phyloP scores from a whole-genome alignment of 2,797 vertebrate genomes.

The Apodemus agrarius region DNA sequence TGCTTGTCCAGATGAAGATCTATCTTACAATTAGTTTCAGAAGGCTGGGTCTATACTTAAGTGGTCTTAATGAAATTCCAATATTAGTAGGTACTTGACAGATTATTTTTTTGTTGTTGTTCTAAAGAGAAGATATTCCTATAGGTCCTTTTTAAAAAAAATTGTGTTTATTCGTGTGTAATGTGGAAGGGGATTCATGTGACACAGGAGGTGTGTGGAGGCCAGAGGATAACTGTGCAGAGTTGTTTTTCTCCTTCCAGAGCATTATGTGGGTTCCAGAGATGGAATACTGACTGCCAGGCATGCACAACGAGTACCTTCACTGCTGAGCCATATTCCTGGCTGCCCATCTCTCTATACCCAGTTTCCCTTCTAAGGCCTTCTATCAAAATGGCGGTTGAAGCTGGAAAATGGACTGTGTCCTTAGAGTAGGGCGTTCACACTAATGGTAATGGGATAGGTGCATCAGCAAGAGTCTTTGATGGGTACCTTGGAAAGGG shows the following conservation, averaged over 20 bases:
- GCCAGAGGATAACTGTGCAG: background rate
- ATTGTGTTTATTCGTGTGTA: background rate
- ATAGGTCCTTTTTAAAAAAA: background rate
- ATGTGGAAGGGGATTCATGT: too few species aligned
- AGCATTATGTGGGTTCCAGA: background rate
- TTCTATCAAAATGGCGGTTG: background rate
- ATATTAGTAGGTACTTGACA: conserved; percentile 36
- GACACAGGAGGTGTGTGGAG: background rate
- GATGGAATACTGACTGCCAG: background rate
- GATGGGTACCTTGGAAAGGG: background rate
- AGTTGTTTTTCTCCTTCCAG: background rate
- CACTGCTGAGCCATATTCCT: background rate
- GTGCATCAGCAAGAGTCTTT: background rate
- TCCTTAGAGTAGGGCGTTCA: background rate
- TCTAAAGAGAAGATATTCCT: background rate
- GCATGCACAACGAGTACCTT: too few species aligned
- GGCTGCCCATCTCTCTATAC: background rate
- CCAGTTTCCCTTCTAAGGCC: background rate
- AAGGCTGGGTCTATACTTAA: background rate
- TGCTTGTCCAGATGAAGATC: background rate
- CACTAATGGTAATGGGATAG: too few species aligned
- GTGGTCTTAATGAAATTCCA: conserved; percentile 36
- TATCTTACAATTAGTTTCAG: background rate
- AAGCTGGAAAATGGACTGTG: background rate
- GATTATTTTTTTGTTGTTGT: background rate